phyloP scores from a whole-genome alignment of 2,797 vertebrate genomes.

The Semotilus atromaculatus region DNA sequence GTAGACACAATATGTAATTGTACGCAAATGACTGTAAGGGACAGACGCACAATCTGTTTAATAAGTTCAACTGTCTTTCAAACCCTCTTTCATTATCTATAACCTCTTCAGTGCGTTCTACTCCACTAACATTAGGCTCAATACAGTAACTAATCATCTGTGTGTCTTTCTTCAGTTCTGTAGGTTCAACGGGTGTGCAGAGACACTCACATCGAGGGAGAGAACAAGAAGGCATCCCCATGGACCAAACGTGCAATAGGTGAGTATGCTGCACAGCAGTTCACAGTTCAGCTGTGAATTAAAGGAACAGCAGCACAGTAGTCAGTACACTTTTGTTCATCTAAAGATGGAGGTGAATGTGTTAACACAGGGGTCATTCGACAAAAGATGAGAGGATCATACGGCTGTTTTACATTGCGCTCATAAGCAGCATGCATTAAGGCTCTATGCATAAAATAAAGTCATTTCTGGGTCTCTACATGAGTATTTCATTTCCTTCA shows the following conservation, averaged over 20 bases:
- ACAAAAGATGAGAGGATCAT: not conserved
- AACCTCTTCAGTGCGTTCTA: conserved; percentile 72
- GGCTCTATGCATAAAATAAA: not conserved
- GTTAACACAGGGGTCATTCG: not conserved
- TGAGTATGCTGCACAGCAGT: not conserved
- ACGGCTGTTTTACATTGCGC: not conserved
- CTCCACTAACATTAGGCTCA: conserved; percentile 76
- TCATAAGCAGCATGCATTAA: not conserved
- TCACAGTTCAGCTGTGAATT: not conserved
- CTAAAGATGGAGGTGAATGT: not conserved
- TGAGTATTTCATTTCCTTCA: not conserved
- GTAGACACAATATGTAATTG: not conserved
- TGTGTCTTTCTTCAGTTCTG: conserved; percentile 56
- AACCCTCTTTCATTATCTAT: too few species aligned
- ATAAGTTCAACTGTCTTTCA: not conserved
- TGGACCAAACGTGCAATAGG: conserved; percentile 3
- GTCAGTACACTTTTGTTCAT: not conserved
- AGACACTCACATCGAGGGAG: conserved; percentile 36
- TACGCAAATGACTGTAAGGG: not conserved
- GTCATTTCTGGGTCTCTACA: not conserved
- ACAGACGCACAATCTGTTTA: not conserved
- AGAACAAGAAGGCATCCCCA: not conserved
- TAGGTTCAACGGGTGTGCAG: conserved; percentile 60
- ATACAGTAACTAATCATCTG: conserved; percentile 66
- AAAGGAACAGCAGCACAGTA: not conserved